A percentile compares a stretch with the other conserved stretches of the same genome.
Evolutionary conservation across 37 sponge, comb jelly and placozoan species (phyloP).

Genomic region (Cliona cf. orientalis): DNA sequence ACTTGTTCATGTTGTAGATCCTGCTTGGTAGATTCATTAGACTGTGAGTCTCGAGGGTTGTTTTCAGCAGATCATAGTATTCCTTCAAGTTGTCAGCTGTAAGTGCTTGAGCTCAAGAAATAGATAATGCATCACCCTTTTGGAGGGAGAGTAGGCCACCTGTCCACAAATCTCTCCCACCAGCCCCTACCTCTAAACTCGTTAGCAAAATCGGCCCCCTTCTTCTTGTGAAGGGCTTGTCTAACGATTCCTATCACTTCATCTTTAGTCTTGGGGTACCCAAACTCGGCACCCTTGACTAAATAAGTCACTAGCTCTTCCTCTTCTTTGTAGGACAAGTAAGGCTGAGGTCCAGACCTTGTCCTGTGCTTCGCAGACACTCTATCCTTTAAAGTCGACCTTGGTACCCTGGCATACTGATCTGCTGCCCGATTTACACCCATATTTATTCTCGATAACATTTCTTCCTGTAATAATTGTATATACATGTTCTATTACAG

Average conservation of each 20-base stretch:
- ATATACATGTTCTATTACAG: slow-evolving; percentile 27
- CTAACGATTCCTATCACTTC: too few species aligned
- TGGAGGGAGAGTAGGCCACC: slow-evolving; percentile 3
- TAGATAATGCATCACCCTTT: slow-evolving; percentile 13
- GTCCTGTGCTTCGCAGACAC: too few species aligned
- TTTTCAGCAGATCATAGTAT: slow-evolving; percentile 40
- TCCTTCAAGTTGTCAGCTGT: slow-evolving; percentile 6
- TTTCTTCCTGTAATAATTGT: slow-evolving; percentile 20
- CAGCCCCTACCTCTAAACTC: not conserved
- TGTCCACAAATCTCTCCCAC: slow-evolving; percentile 11
- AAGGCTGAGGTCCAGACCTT: too few species aligned
- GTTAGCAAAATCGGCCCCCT: too few species aligned
- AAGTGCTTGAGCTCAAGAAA: not conserved
- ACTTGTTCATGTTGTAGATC: slow-evolving; percentile 40
- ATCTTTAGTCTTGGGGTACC: too few species aligned
- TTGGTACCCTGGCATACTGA: too few species aligned
- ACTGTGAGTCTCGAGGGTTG: slow-evolving; percentile 9
- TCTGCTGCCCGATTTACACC: too few species aligned
- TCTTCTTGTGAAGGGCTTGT: too few species aligned
- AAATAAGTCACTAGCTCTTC: too few species aligned
- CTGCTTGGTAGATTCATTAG: slow-evolving; percentile 1
- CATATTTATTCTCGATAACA: not conserved
- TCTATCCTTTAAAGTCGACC: too few species aligned
- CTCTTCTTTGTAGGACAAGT: too few species aligned
- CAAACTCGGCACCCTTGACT: too few species aligned